Evolutionary conservation across 2,797 vertebrate species (phyloP).

Genomic region (Poliocrania exsul): DNA sequence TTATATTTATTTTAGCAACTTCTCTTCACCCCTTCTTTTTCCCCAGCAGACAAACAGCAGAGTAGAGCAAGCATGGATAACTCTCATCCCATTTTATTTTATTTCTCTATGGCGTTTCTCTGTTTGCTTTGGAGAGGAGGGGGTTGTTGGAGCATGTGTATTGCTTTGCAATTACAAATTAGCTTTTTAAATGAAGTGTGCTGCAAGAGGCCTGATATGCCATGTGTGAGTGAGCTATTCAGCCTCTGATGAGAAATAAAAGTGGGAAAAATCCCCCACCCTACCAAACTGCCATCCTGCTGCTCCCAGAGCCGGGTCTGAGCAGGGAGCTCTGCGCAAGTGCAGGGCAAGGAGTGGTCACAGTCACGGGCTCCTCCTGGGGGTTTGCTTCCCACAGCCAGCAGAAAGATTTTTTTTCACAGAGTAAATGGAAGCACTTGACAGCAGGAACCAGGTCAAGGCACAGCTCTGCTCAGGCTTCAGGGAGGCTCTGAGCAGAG

Average conservation of each 20-base stretch:
- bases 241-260: constrained; percentile 21
- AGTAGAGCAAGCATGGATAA: constrained; percentile 47
- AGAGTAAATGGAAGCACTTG: constrained; percentile 2
- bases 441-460: constrained; percentile 36
- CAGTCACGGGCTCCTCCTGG: background rate
- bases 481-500: background rate
- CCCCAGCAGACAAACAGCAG: background rate
- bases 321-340: background rate
- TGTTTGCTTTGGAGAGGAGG: constrained; percentile 65
- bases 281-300: background rate
- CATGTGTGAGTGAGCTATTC: background rate
- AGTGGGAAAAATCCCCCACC: background rate
- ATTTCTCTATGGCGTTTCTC: constrained; percentile 47
- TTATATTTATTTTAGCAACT: constrained; percentile 25
- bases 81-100: constrained; percentile 54
- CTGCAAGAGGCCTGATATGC: constrained; percentile 57
- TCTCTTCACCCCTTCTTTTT: constrained; percentile 7
- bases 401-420: background rate
- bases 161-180: constrained; percentile 69
- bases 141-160: constrained; percentile 56
- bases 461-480: background rate
- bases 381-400: background rate
- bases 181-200: constrained; percentile 70
- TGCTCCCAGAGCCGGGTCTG: background rate
- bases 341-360: background rate